Evolutionary conservation across 2,888 invertebrate species (phyloP).

Genomic region (Agriopis aurantiaria): DNA sequence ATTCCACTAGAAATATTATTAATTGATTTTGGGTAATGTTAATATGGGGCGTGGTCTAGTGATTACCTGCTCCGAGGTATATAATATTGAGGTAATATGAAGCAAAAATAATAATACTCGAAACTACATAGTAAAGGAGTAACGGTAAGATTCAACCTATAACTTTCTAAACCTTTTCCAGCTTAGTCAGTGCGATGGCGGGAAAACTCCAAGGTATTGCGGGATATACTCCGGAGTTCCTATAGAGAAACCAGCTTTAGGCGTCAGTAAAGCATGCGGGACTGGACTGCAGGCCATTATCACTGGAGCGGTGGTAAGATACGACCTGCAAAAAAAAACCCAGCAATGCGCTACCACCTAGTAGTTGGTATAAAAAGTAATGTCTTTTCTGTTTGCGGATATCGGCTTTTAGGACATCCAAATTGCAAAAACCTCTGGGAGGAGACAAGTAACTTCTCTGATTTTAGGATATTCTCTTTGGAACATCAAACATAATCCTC

Average conservation of each 20-base stretch:
- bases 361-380: neutral
- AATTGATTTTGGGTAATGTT: too few relatives aligned
- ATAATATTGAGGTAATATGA: too few relatives aligned
- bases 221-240: conserved; percentile 94
- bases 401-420: neutral
- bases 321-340: neutral
- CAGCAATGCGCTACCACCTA: neutral
- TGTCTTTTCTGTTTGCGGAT: neutral
- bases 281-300: conserved; percentile 98
- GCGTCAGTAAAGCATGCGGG: conserved; percentile 97
- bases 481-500: conserved; percentile 93
- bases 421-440: neutral
- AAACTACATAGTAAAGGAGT: neutral
- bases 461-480: conserved; percentile 92
- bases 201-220: conserved; percentile 95
- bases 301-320: conserved; percentile 92
- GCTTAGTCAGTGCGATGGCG: conserved; percentile 93
- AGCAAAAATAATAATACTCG: too few relatives aligned
- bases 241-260: conserved; percentile 93
- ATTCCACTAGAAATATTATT: too few relatives aligned
- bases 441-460: neutral
- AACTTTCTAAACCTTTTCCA: conserved; percentile 62
- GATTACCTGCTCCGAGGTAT: too few relatives aligned
- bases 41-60: too few relatives aligned
- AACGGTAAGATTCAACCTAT: neutral